Evolutionary conservation across 2,888 invertebrate species (phyloP), one percentile per base, ranked within the genome.

Genomic region (Trissolcus japonicus): DNA sequence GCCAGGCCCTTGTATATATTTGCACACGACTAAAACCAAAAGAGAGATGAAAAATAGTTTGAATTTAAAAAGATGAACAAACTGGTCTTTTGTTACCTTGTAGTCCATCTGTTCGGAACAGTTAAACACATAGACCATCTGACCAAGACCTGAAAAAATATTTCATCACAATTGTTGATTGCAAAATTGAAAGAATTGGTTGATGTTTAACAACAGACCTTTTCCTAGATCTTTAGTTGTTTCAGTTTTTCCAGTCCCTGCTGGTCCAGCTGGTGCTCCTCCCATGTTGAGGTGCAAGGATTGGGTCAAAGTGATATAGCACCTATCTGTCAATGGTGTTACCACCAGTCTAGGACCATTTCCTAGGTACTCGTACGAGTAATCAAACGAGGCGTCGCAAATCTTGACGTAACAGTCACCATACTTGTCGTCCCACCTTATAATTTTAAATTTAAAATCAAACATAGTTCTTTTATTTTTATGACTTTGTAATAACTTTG

Each of bases 71-170:
- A 19, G 35, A 9, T 35, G 35, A 9, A 35, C 29, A 25, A 25
- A 55, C 11, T 35, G 29, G 53, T 57, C 7, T 35, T 62, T 0
- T 3, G 4, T 25, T 82, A 92, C 92, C 89, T 96, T 96, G 90
- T 97, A 98, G 89, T 98, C 98, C 97, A 98, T 97, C 91, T 98
- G 97, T 88, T 98, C 97, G 0, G 97, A 97, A 89, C 97, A 98
- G 89, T 98, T 98, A 90, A 97, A 97, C n/a, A 98, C 98, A 84
- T 98, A 98, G 6, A 98, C 98, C 97, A 98, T 97, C 86, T 98
- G 95, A 48, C 98, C 98, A 4, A 51, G 17, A 11, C 51, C 2
- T 51, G 19, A 17, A 50, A 50, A 50, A 17, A 17, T 19, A 16
- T 50, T n/a, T n/a, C 21, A 21, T 21, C 4, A 21, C 21, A 21